Evolutionary conservation across 2,888 invertebrate genomes (phyloP).

Genomic region (Tribolium freemani): DNA sequence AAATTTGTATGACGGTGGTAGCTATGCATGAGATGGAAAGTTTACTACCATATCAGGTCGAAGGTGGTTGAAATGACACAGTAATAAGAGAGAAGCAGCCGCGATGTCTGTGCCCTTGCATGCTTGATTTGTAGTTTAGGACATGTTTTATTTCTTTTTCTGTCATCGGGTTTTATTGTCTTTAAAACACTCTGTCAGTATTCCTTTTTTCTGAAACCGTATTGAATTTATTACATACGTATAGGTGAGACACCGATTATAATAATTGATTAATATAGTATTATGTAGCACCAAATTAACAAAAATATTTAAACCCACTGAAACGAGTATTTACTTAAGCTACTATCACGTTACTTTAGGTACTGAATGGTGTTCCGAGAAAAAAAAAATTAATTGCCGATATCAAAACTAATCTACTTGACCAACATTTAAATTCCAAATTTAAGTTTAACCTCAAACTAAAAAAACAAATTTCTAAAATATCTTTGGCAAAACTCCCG

Average conservation of each 20-base stretch:
- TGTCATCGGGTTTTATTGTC: constrained; percentile 50
- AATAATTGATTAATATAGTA: background rate
- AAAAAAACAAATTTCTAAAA: too few species aligned
- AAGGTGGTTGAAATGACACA: constrained; percentile 49
- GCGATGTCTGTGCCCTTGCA: constrained; percentile 50
- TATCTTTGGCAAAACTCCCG: background rate
- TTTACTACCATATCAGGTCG: constrained; percentile 58
- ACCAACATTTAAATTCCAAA: too few species aligned
- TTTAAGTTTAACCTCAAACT: too few species aligned
- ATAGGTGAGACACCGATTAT: constrained; percentile 26
- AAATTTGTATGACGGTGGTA: constrained; percentile 62
- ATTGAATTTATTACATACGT: constrained; percentile 16
- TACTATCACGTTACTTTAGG: too few species aligned
- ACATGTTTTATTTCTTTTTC: constrained; percentile 47
- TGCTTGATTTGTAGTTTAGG: constrained; percentile 53
- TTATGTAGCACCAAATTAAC: constrained; percentile 3
- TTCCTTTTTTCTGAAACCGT: constrained; percentile 21
- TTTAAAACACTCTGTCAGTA: constrained; percentile 51
- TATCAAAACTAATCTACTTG: too few species aligned
- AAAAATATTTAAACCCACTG: constrained; percentile 11
- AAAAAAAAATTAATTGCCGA: too few species aligned
- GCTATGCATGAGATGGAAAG: constrained; percentile 60
- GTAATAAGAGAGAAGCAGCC: constrained; percentile 51
- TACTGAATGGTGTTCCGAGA: too few species aligned
- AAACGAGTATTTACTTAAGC: background rate